Evolutionary conservation across 2,797 vertebrate genomes (phyloP), one percentile per base, ranked within the genome.

Genomic region (Falco peregrinus): DNA sequence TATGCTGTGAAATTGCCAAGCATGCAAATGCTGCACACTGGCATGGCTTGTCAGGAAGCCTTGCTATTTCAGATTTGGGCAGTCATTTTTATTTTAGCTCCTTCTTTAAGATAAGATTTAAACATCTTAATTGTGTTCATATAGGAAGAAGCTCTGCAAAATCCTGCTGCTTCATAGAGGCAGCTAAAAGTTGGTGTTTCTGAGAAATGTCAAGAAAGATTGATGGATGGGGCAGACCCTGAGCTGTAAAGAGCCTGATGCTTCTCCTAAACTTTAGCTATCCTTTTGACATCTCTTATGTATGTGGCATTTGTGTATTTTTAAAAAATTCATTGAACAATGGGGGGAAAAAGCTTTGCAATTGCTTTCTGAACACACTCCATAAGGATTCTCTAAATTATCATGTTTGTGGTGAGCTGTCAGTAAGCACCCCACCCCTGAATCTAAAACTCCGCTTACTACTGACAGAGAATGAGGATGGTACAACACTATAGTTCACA

Each of bases 1-100:
- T 35, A 45, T 1, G 4, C 13, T 33, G 13, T 47, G 41, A 79
- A 45, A 54, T 9, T 84, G 15, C 33, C 26, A 51, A 43, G 63
- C 20, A 16, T 22, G 16, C 9, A 31, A 35, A 5, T 45, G 45
- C 37, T 78, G 37, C 41, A 61, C 0, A 0, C 37, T 69, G 51
- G 11, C 18, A 21, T 9, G 43, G 26, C 20, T 25, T 6, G 18
- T 45, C 48, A 14, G 13, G 14, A 71, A 89, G 20, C 13, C 28
- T 45, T 47, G 50, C 11, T 35, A 21, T 63, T 76, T 80, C 80
- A 54, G 43, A 28, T 4, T 31, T 47, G 21, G 29, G 6, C 6
- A 47, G 28, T 12, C 4, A 16, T 76, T 76, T 70, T 50, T 61
- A 13, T 57, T 87, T 89, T 29, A 84, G 20, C 16, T 57, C 2